Evolutionary conservation across 2,113 vertebrate species (phyloP).

Genomic region (Semnornis frantzii): DNA sequence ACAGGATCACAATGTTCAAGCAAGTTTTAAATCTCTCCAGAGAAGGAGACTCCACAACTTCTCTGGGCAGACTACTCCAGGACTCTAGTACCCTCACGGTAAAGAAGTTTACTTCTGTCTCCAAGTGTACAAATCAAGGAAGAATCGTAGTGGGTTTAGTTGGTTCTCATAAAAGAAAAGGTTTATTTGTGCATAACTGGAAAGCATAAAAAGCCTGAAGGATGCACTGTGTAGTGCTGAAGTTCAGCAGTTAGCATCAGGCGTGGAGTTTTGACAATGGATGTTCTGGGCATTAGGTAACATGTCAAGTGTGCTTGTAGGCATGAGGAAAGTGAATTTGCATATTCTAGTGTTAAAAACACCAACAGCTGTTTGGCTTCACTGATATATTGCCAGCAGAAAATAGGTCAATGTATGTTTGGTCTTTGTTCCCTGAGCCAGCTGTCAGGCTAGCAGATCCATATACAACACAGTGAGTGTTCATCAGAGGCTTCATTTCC

Average conservation of each 20-base stretch:
- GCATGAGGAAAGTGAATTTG: neutral
- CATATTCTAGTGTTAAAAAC: conserved; percentile 1
- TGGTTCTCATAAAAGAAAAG: neutral
- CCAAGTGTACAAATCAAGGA: neutral
- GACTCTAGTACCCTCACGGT: too few relatives aligned
- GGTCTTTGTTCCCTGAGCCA: neutral
- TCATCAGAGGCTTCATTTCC: neutral
- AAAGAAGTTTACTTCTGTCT: neutral
- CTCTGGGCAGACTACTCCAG: too few relatives aligned
- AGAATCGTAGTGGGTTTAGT: neutral
- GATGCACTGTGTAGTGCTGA: neutral
- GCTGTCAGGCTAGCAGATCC: neutral
- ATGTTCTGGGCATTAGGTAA: neutral
- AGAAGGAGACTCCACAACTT: too few relatives aligned
- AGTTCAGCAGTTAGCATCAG: neutral
- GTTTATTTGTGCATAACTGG: neutral
- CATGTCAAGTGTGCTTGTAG: neutral
- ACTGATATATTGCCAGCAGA: neutral
- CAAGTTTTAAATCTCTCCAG: too few relatives aligned
- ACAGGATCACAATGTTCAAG: too few relatives aligned
- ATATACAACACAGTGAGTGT: accelerated
- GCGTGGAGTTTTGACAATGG: neutral
- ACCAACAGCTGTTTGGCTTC: conserved; percentile 17
- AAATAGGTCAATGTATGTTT: conserved; percentile 43
- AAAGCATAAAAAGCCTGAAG: neutral